These are phyloP conservation scores for Egretta garzetta DNA, from an alignment of 2,113 vertebrate genomes.

Conservation along the genomic window DNA sequence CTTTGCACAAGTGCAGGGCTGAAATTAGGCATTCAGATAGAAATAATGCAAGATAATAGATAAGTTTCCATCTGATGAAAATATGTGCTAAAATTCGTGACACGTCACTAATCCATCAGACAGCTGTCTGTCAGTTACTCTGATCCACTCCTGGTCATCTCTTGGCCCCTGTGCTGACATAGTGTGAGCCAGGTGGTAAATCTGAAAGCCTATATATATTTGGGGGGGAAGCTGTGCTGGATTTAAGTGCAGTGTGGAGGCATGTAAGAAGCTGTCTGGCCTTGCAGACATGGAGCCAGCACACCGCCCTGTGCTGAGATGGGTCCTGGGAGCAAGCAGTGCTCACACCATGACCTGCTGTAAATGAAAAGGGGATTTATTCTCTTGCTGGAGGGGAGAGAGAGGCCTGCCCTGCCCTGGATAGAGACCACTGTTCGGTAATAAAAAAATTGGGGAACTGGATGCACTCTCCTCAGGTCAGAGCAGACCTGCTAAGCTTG, in stretches of 20 bases:
- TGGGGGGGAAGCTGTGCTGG: neutral
- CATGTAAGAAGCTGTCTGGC: neutral
- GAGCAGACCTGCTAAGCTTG: neutral
- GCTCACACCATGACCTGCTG: accelerated
- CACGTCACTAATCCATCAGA: neutral
- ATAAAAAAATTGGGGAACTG: neutral
- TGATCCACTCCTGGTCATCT: neutral
- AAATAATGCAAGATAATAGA: neutral
- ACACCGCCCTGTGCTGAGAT: accelerated
- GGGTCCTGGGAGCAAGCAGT: neutral
- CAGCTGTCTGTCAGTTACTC: neutral
- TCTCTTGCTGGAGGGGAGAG: neutral
- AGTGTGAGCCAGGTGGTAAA: neutral
- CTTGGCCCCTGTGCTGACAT: neutral
- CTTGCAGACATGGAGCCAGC: neutral
- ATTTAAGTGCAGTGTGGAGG: neutral
- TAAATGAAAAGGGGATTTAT: neutral
- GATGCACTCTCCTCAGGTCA: neutral
- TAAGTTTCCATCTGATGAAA: neutral
- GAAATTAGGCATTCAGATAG: neutral
- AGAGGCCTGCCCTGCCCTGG: neutral
- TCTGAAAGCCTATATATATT: neutral
- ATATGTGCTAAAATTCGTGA: neutral
- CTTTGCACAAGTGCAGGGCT: neutral
- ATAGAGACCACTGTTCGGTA: neutral